Percentiles rank a stretch among this genome's conserved stretches.
These are phyloP conservation scores for Adoxophyes honmai DNA, from an alignment of 1,140 invertebrate genomes.

Conservation along the genomic window DNA sequence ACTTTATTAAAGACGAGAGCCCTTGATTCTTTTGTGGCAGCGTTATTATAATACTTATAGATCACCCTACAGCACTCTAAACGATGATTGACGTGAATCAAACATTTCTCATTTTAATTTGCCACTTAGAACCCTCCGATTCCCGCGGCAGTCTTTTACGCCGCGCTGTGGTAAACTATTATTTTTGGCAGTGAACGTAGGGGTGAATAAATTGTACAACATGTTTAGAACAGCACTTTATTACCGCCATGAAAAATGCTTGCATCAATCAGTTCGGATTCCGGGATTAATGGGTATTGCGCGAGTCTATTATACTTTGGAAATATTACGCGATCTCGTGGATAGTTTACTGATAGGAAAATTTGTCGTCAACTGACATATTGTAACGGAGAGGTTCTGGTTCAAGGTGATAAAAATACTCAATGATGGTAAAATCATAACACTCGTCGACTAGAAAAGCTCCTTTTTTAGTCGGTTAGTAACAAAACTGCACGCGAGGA, in stretches of 20 bases:
- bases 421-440: too few species aligned
- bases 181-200: conserved; percentile 11
- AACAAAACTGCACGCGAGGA: too few species aligned
- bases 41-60: too few species aligned
- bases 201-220: conserved; percentile 8
- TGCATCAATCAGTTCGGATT: conserved; percentile 7
- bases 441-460: too few species aligned
- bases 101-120: conserved; percentile 7
- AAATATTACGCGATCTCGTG: too few species aligned
- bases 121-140: conserved; percentile 7
- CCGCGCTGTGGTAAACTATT: neutral
- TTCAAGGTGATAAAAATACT: too few species aligned
- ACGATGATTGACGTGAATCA: conserved; percentile 4
- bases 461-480: too few species aligned
- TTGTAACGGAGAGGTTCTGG: too few species aligned
- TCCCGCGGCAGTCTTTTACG: neutral
- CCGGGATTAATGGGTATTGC: conserved; percentile 2
- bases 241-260: conserved; percentile 5
- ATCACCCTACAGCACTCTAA: neutral
- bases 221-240: conserved; percentile 14
- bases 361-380: too few species aligned
- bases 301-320: neutral
- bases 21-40: too few species aligned
- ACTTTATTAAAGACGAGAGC: too few species aligned
- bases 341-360: too few species aligned